These are phyloP conservation scores for Selenia dentaria DNA, from an alignment of 2,888 invertebrate genomes.

Conservation along the genomic window DNA sequence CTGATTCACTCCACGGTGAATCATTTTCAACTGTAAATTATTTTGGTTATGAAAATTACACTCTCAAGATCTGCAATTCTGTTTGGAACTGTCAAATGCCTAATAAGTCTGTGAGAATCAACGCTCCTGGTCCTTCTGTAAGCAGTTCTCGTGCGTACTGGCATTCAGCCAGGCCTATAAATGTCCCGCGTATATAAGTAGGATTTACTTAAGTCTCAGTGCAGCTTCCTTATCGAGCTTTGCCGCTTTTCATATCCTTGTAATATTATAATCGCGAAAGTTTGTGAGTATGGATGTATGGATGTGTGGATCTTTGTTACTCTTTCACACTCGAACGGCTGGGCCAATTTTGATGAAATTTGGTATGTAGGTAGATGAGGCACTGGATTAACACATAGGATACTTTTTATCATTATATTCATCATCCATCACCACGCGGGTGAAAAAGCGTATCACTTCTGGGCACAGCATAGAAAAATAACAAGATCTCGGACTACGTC, in stretches of 20 bases:
- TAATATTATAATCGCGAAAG: too few species aligned
- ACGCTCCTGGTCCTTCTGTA: slow-evolving; percentile 46
- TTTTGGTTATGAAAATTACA: background rate
- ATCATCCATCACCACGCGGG: too few species aligned
- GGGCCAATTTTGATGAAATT: too few species aligned
- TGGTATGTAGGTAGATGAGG: too few species aligned
- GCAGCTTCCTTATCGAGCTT: slow-evolving; percentile 54
- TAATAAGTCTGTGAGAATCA: slow-evolving; percentile 14
- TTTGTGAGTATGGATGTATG: too few species aligned
- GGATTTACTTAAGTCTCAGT: slow-evolving; percentile 49
- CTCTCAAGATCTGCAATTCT: background rate
- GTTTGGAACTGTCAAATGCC: slow-evolving; percentile 1
- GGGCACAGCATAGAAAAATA: too few species aligned
- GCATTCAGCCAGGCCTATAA: slow-evolving; percentile 69
- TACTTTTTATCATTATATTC: too few species aligned
- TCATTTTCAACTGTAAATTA: slow-evolving; percentile 8
- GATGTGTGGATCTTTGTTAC: too few species aligned
- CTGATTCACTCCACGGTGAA: slow-evolving; percentile 21
- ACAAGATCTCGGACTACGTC: too few species aligned
- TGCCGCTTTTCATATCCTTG: slow-evolving; percentile 7
- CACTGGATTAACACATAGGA: too few species aligned
- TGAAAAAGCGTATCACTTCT: too few species aligned
- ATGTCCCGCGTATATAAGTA: slow-evolving; percentile 54
- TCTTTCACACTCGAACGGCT: too few species aligned
- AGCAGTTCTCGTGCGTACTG: slow-evolving; percentile 54